Base-by-base conservation (phyloP, 2,113 vertebrate genomes). In the Paracanthobrama guichenoti region DNA sequence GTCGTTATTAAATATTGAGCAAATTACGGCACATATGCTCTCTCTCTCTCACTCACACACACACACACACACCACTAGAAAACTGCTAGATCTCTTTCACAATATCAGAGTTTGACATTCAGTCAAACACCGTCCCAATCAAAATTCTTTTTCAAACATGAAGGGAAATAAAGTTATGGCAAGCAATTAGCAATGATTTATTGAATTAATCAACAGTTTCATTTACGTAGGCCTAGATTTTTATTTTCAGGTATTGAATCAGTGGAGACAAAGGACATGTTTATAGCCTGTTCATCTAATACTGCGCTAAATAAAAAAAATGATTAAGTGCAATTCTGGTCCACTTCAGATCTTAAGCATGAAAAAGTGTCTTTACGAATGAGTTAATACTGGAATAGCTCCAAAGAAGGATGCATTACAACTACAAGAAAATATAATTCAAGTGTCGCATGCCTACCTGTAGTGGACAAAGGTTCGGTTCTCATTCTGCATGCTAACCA, bases 381-480 rank as follows among this genome's bases (percentile, higher is more conserved):
- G 3, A 69, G 66, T 22, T 11, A 42, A 69, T 42, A 22, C 66
- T n/a, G 35, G 10, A 42, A 28, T 10, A 20, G 7, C 14, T 20
- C 28, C 22, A 22, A 22, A 42, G 20, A 69, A 22, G 66, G 20
- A n/a, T 22, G 2, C 18, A 69, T 69, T 22, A 42, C 66, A 69
- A 42, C 35, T 39, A 26, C 67, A 79, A 53, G 35, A n/a, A 79
- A 71, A 8, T 1, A 26, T 46, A 28, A 75, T 39, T 79, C 60
- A 84, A 86, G 39, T 39, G 20, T 76, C 26, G 73, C 46, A 69
- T 57, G 86, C 97, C 96, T 97, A 99, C 98, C 98, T 99, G 98
- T 99, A 99, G 85, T 96, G 94, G 89, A 99, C 95, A 89, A 98
- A 94, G 87, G 96, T 95, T 86, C 92, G 94, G 90, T 97, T 96